A percentile compares a stretch with the other conserved stretches of the same genome.
Evolutionary conservation across 2,888 invertebrate genomes (phyloP).

Genomic region (Tridacna crocea): DNA sequence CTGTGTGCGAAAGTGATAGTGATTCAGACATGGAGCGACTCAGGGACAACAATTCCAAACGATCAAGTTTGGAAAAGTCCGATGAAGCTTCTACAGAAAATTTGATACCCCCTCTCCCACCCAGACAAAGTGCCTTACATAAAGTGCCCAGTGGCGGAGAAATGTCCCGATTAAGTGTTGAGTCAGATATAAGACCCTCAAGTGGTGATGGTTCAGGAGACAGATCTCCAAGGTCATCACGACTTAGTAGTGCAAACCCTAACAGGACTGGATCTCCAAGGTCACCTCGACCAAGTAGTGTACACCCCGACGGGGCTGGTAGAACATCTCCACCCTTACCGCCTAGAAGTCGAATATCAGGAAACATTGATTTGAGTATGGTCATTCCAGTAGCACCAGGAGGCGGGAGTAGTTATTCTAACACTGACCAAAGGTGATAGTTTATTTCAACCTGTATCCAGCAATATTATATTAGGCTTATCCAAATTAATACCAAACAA

Average conservation of each 20-base stretch:
- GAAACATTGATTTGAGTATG: constrained; percentile 69
- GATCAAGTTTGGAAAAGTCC: constrained; percentile 31
- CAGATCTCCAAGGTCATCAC: constrained; percentile 14
- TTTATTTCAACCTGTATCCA: neutral
- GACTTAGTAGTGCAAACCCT: neutral
- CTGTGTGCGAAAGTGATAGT: constrained; percentile 64
- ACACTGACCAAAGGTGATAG: constrained; percentile 2
- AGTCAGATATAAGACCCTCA: neutral
- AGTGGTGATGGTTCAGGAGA: constrained; percentile 1
- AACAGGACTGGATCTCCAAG: constrained; percentile 17
- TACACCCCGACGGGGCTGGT: neutral
- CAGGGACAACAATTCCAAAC: constrained; percentile 17
- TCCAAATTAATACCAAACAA: no score
- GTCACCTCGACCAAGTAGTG: constrained; percentile 3
- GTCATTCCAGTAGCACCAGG: constrained; percentile 72
- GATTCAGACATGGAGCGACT: constrained; percentile 65
- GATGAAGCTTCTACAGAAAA: constrained; percentile 32
- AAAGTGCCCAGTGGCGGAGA: constrained; percentile 50
- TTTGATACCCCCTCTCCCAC: constrained; percentile 60
- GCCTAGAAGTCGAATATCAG: constrained; percentile 70
- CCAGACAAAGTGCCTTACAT: constrained; percentile 62
- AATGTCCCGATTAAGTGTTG: constrained; percentile 18
- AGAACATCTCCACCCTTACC: constrained; percentile 71
- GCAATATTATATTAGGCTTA: no score
- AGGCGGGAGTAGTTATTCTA: constrained; percentile 33